These are phyloP conservation scores for Chondrosia reniformis DNA, from an alignment of 37 sponge, comb jelly and placozoan species.

Conservation along the genomic window DNA sequence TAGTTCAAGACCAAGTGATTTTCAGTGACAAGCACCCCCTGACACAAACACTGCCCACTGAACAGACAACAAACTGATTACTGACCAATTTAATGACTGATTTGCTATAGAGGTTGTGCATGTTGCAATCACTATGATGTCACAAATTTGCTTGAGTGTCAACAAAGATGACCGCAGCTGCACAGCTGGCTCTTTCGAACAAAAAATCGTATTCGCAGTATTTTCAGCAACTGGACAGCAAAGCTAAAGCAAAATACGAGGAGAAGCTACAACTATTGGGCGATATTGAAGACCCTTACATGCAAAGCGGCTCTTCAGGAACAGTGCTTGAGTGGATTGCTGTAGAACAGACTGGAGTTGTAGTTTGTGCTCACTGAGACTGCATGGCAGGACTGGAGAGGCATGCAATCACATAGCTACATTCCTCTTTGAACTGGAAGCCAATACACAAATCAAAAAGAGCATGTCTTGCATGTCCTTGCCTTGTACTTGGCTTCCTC, in stretches of 20 bases:
- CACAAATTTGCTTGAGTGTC: too few relatives aligned
- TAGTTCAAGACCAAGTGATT: too few relatives aligned
- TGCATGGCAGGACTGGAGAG: constrained; percentile 65
- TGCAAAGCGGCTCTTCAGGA: constrained; percentile 23
- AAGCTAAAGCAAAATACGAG: not conserved
- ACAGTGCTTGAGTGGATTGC: constrained; percentile 28
- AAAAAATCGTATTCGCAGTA: not conserved
- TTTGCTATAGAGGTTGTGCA: too few relatives aligned
- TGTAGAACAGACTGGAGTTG: constrained; percentile 30
- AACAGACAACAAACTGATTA: too few relatives aligned
- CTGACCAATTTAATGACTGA: too few relatives aligned
- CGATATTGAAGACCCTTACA: constrained; percentile 15
- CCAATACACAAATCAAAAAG: constrained; percentile 26
- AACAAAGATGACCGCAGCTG: too few relatives aligned
- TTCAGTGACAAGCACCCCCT: too few relatives aligned
- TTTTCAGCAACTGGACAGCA: not conserved
- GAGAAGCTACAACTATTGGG: not conserved
- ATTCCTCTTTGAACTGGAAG: constrained; percentile 40
- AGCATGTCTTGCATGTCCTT: constrained; percentile 34
- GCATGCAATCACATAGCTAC: constrained; percentile 60
- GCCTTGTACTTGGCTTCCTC: constrained; percentile 48
- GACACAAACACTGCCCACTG: too few relatives aligned
- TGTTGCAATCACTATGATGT: too few relatives aligned
- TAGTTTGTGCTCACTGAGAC: constrained; percentile 50
- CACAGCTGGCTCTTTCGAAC: too few relatives aligned